Conservation (phyloP, 2,113 vertebrate genomes). For the Onychostoma macrolepis region DNA sequence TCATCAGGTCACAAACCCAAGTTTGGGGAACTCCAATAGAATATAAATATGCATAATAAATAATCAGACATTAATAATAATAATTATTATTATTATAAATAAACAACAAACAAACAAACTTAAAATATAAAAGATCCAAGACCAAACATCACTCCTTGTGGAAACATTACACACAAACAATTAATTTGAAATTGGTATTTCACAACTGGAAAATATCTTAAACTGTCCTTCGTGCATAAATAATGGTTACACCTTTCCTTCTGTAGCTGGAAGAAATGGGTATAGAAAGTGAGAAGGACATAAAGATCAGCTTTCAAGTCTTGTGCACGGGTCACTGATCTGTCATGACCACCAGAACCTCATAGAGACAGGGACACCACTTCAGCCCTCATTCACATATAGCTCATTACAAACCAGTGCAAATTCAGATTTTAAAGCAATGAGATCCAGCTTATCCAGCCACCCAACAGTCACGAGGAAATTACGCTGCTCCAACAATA, state of each 20-base stretch:
- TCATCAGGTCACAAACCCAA: background rate
- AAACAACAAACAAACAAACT: background rate
- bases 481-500: slow-evolving; percentile 16
- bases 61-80: background rate
- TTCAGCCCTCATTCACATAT: background rate
- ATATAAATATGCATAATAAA: no score
- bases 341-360: background rate
- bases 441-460: background rate
- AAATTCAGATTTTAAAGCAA: slow-evolving; percentile 7
- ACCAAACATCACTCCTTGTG: background rate
- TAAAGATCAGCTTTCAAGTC: background rate
- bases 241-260: background rate
- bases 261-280: background rate
- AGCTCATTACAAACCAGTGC: background rate
- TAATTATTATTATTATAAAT: background rate
- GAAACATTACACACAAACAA: background rate
- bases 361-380: background rate
- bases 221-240: background rate
- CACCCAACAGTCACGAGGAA: background rate
- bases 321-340: background rate
- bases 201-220: background rate
- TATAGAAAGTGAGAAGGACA: background rate
- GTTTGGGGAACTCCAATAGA: background rate
- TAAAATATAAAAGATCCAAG: no score
- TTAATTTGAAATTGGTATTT: background rate